Evolutionary conservation across 2,113 vertebrate species (phyloP).

Genomic region (Corythornis vintsioides): DNA sequence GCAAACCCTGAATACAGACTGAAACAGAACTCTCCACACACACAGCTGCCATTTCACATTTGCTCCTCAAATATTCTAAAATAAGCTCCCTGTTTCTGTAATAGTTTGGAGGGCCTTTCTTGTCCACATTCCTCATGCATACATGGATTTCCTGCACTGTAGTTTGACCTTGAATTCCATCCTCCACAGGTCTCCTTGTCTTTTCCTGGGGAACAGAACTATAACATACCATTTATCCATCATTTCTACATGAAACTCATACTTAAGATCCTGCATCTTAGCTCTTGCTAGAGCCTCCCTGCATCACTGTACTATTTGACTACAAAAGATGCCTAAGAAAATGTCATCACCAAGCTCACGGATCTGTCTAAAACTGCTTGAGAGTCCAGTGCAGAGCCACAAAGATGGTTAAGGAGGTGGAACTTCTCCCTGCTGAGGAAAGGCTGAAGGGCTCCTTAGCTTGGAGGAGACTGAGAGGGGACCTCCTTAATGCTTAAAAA

Average conservation of each 20-base stretch:
- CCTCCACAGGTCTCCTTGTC: not conserved
- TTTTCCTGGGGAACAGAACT: not conserved
- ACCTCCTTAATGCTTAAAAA: no score
- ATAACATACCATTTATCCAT: not conserved
- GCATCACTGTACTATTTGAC: not conserved
- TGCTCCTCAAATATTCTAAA: not conserved
- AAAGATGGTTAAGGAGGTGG: no score
- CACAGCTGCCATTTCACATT: not conserved
- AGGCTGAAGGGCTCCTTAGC: no score
- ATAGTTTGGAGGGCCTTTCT: not conserved
- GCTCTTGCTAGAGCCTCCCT: not conserved
- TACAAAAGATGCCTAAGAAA: not conserved
- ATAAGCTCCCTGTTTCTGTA: not conserved
- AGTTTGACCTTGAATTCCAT: not conserved
- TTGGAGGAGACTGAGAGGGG: no score
- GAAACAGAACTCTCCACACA: not conserved
- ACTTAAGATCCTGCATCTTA: not conserved
- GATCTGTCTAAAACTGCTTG: not conserved
- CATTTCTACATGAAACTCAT: not conserved
- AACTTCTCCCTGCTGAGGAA: no score
- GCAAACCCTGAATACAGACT: not conserved
- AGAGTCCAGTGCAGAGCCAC: no score
- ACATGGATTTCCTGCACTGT: not conserved
- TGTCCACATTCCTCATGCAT: not conserved
- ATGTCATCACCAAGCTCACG: not conserved